These are phyloP conservation scores for Dryococelus australis DNA, from an alignment of 2,888 invertebrate genomes.

Conservation along the genomic window DNA sequence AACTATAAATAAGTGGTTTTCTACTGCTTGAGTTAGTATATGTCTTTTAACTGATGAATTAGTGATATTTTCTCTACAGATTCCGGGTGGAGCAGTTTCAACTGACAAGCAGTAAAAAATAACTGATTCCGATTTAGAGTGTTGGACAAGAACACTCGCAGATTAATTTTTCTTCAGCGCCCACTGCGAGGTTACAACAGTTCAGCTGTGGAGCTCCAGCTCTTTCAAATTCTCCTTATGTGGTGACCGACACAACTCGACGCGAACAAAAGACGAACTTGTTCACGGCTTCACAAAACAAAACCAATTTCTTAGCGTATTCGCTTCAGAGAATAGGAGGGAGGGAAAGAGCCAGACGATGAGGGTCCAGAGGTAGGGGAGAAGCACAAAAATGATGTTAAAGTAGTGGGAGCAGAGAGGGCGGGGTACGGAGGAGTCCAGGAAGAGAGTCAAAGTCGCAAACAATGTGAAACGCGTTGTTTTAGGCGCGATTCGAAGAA, in stretches of 20 bases:
- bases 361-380: not conserved
- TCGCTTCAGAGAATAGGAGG: not conserved
- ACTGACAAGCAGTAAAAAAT: too few species aligned
- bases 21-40: too few species aligned
- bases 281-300: constrained; percentile 25
- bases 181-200: not conserved
- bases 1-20: too few species aligned
- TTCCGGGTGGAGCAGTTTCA: too few species aligned
- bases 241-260: not conserved
- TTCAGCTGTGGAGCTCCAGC: not conserved
- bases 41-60: too few species aligned
- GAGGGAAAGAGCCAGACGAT: not conserved
- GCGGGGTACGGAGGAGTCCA: not conserved
- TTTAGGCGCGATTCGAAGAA: not conserved
- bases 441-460: not conserved
- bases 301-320: constrained; percentile 28
- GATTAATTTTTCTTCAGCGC: not conserved
- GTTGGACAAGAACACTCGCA: too few species aligned
- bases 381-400: constrained; percentile 16
- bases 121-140: too few species aligned
- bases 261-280: constrained; percentile 21
- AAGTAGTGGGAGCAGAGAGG: not conserved
- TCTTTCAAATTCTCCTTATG: not conserved
- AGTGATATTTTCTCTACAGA: too few species aligned
- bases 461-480: not conserved